These are phyloP conservation scores for Cherax destructor DNA, from an alignment of 1,140 invertebrate species.

Conservation along the genomic window DNA sequence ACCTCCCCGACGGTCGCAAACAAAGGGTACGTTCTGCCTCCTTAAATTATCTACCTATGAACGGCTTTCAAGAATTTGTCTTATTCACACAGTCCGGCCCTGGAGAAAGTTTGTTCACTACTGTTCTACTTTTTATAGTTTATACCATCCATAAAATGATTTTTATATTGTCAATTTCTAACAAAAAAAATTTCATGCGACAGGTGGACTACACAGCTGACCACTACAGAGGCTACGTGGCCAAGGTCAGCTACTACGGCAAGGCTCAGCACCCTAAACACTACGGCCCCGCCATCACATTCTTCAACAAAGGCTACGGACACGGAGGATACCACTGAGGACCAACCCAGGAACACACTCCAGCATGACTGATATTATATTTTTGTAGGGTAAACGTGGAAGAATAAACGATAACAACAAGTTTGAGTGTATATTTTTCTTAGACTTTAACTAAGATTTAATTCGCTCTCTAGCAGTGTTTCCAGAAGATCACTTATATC, in stretches of 20 bases:
- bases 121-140: not conserved
- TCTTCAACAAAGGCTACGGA: constrained; percentile 31
- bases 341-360: not conserved
- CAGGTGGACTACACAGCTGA: constrained; percentile 85
- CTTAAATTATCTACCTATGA: not conserved
- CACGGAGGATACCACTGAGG: not conserved
- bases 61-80: too few species aligned
- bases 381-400: not conserved
- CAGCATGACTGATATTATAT: not conserved
- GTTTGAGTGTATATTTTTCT: too few species aligned
- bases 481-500: too few species aligned
- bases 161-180: too few species aligned
- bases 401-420: not conserved
- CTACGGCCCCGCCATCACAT: constrained; percentile 31
- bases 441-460: too few species aligned
- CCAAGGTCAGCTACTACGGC: constrained; percentile 85
- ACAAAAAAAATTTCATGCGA: not conserved
- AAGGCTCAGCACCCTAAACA: constrained; percentile 76
- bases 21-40: constrained; percentile 62
- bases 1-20: constrained; percentile 71
- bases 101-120: not conserved
- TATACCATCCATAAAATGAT: not conserved
- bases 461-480: too few species aligned
- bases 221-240: constrained; percentile 87
- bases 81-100: too few species aligned